These are phyloP conservation scores for Teleogryllus oceanicus DNA, from an alignment of 2,888 invertebrate genomes.

Conservation along the genomic window DNA sequence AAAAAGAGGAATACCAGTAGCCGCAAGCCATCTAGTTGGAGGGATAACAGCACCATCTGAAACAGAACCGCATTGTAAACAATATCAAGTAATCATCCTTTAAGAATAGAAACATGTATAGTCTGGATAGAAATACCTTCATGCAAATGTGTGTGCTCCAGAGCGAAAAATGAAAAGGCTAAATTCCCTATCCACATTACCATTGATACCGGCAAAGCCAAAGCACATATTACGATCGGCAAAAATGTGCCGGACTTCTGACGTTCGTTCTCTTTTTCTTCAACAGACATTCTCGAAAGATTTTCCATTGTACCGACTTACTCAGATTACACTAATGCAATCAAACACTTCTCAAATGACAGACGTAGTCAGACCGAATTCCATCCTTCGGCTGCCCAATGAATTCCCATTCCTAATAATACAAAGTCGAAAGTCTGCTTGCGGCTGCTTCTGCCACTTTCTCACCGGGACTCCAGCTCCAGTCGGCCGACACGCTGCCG, in stretches of 20 bases:
- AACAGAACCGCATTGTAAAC: constrained; percentile 41
- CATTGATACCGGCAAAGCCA: constrained; percentile 72
- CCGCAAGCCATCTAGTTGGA: constrained; percentile 63
- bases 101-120: background rate
- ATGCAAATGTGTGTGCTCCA: constrained; percentile 23
- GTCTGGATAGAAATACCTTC: constrained; percentile 22
- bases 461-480: too few species aligned
- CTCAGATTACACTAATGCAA: too few species aligned
- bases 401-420: too few species aligned
- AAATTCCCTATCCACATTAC: constrained; percentile 71
- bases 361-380: too few species aligned
- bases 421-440: too few species aligned
- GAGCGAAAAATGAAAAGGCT: constrained; percentile 45
- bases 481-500: too few species aligned
- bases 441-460: too few species aligned
- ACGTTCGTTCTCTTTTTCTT: background rate
- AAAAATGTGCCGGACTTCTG: constrained; percentile 25
- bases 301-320: too few species aligned
- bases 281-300: too few species aligned
- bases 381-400: too few species aligned
- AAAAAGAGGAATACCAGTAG: constrained; percentile 62
- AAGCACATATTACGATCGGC: constrained; percentile 42
- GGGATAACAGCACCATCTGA: constrained; percentile 59
- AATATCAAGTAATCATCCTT: background rate
- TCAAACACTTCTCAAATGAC: too few species aligned